Evolutionary conservation across 2,888 invertebrate species (phyloP).

Genomic region (Ametastegia equiseti): DNA sequence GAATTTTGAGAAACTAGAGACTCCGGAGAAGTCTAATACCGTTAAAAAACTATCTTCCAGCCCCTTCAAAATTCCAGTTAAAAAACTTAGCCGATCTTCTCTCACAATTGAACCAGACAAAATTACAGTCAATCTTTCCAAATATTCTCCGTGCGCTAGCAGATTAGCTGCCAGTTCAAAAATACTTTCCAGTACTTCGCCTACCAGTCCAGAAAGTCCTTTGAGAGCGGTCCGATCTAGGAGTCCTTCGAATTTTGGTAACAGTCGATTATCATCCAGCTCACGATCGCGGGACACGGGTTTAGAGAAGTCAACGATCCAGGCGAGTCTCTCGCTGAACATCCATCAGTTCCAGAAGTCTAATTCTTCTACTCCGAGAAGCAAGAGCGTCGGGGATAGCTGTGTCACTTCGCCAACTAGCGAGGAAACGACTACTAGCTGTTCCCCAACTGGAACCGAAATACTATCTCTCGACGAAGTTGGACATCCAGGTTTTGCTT

Average conservation of each 20-base stretch:
- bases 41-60: slow-evolving; percentile 57
- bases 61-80: too few species aligned
- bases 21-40: too few species aligned
- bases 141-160: slow-evolving; percentile 73
- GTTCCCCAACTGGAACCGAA: slow-evolving; percentile 69
- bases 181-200: slow-evolving; percentile 67
- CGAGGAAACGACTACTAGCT: slow-evolving; percentile 68
- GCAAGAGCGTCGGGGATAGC: slow-evolving; percentile 68
- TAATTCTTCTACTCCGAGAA: slow-evolving; percentile 61
- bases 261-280: slow-evolving; percentile 50
- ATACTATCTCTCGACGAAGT: slow-evolving; percentile 69
- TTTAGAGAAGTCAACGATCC: slow-evolving; percentile 62
- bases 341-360: slow-evolving; percentile 63
- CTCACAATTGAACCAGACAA: slow-evolving; percentile 69
- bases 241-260: slow-evolving; percentile 62
- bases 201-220: slow-evolving; percentile 66
- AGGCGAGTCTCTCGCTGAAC: slow-evolving; percentile 66
- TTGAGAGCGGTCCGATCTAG: slow-evolving; percentile 56
- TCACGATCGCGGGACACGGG: not conserved
- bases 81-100: slow-evolving; percentile 69
- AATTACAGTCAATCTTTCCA: slow-evolving; percentile 69
- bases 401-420: slow-evolving; percentile 71
- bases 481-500: slow-evolving; percentile 45
- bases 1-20: slow-evolving; percentile 53
- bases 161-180: slow-evolving; percentile 72